Percentiles rank a stretch among this genome's conserved stretches.
These are phyloP conservation scores for Philopotamus ludificatus DNA, from an alignment of 1,140 invertebrate species.

Conservation along the genomic window DNA sequence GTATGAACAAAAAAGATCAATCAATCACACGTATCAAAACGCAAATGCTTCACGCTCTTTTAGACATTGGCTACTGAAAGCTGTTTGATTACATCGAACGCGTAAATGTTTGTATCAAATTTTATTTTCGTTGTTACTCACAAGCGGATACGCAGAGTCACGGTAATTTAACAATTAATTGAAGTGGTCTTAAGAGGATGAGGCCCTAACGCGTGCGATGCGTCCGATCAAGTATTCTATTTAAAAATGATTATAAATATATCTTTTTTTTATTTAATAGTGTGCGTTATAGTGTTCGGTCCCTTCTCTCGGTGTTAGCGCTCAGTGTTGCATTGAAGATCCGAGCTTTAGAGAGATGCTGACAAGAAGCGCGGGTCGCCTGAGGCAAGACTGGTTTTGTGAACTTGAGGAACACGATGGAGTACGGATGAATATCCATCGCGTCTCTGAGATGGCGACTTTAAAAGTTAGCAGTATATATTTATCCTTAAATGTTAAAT, in stretches of 20 bases:
- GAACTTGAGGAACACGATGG: constrained; percentile 23
- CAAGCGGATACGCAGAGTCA: constrained; percentile 32
- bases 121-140: no score
- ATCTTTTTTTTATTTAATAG: no score
- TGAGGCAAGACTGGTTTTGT: constrained; percentile 17
- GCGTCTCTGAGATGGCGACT: neutral
- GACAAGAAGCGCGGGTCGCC: neutral
- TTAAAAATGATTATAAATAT: no score
- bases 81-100: no score
- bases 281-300: no score
- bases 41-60: no score
- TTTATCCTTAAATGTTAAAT: no score
- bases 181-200: constrained; percentile 25
- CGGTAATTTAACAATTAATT: constrained; percentile 38
- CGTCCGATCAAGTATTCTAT: neutral
- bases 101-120: no score
- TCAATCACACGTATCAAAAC: neutral
- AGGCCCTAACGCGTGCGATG: constrained; percentile 29
- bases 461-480: no score
- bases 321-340: constrained; percentile 11
- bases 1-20: no score
- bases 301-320: no score
- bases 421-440: constrained; percentile 13
- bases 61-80: no score
- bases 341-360: constrained; percentile 11